phyloP scores from a whole-genome alignment of 2,888 invertebrate genomes.

The Pantelozetes paolii region DNA sequence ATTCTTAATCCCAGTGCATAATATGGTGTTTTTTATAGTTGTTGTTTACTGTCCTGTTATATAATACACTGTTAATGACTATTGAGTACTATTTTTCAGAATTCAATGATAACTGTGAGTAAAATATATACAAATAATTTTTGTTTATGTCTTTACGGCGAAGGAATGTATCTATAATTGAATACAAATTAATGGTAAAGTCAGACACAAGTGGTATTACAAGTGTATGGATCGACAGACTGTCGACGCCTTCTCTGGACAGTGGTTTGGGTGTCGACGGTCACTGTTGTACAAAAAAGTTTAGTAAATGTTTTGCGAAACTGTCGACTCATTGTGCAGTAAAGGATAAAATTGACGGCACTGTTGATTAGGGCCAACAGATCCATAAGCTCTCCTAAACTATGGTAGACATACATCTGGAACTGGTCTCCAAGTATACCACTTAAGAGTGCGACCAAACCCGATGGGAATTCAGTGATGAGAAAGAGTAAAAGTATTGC shows the following conservation, averaged over 20 bases:
- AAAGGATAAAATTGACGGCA: slow-evolving; percentile 86
- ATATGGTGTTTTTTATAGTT: no score
- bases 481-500: slow-evolving; percentile 79
- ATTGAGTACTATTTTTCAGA: no score
- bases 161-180: not conserved
- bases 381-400: slow-evolving; percentile 72
- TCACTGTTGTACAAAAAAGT: slow-evolving; percentile 56
- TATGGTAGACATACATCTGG: slow-evolving; percentile 58
- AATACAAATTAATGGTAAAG: not conserved
- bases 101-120: no score
- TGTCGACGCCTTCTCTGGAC: not conserved
- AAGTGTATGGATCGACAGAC: slow-evolving; percentile 16
- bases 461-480: slow-evolving; percentile 84
- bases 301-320: slow-evolving; percentile 65
- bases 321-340: slow-evolving; percentile 89
- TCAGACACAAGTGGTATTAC: slow-evolving; percentile 29
- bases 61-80: no score
- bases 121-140: no score
- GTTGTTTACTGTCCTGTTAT: no score
- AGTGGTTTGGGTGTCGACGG: not conserved
- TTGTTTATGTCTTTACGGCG: no score
- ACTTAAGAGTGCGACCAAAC: slow-evolving; percentile 66
- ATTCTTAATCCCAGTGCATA: no score
- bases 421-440: slow-evolving; percentile 69
- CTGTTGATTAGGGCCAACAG: slow-evolving; percentile 83